Conservation (phyloP, 2,888 invertebrate genomes). For the Sceliomorpha sp. region DNA sequence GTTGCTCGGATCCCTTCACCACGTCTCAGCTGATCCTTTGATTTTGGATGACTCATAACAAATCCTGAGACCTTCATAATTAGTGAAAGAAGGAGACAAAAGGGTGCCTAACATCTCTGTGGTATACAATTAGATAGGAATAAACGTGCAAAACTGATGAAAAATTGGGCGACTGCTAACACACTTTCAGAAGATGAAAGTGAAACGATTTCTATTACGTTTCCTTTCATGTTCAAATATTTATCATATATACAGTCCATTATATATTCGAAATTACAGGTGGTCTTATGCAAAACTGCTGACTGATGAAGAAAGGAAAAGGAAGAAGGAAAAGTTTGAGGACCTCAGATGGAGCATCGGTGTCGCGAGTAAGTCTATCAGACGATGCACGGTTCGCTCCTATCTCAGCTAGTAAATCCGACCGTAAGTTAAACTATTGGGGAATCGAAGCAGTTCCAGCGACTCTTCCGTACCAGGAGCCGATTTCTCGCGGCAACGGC, state of each 20-base stretch:
- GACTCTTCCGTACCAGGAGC: constrained; percentile 33
- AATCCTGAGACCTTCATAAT: constrained; percentile 3
- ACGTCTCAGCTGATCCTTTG: constrained; percentile 21
- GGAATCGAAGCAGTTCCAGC: constrained; percentile 67
- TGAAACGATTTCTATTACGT: constrained; percentile 1
- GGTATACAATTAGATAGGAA: too few relatives aligned
- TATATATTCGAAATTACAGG: too few relatives aligned
- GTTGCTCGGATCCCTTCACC: constrained; percentile 4
- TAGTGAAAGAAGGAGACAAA: background rate
- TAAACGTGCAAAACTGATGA: too few relatives aligned
- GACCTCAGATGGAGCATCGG: constrained; percentile 69
- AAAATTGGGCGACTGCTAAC: too few relatives aligned
- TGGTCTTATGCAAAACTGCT: background rate
- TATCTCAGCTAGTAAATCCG: constrained; percentile 79
- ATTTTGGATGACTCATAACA: constrained; percentile 37
- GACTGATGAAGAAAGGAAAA: constrained; percentile 13
- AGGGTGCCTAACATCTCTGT: background rate
- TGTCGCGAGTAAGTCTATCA: constrained; percentile 75
- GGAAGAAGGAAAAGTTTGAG: constrained; percentile 60
- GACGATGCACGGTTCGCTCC: constrained; percentile 70
- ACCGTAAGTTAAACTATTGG: constrained; percentile 80
- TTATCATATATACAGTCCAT: too few relatives aligned
- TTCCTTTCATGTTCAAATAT: too few relatives aligned
- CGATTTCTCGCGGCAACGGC: constrained; percentile 63
- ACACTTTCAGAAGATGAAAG: background rate